phyloP scores from a whole-genome alignment of 2,113 vertebrate species.

The Pantherophis guttatus region DNA sequence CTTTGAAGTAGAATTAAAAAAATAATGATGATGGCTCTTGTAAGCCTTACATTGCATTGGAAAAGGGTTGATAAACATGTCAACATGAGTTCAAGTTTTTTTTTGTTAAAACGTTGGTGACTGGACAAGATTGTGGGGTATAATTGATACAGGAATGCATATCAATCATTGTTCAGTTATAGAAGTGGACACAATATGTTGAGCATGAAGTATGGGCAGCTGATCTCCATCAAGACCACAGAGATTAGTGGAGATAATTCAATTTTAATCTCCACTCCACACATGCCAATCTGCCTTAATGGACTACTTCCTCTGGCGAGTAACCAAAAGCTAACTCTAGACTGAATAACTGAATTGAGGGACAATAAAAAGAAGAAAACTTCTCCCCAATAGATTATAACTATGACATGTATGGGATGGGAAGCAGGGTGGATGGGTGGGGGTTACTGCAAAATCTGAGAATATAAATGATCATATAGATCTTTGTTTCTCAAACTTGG shows the following conservation, averaged over 20 bases:
- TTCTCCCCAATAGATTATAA: neutral
- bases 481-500: neutral
- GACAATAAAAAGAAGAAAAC: neutral
- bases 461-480: too few relatives aligned
- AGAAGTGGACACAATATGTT: neutral
- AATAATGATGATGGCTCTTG: neutral
- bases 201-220: neutral
- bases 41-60: neutral
- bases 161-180: neutral
- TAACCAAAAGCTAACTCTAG: neutral
- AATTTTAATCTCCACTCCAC: neutral
- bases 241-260: neutral
- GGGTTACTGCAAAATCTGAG: neutral
- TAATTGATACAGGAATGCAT: too few relatives aligned
- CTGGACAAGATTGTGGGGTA: neutral
- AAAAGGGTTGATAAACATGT: neutral
- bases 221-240: neutral
- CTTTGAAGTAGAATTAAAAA: neutral
- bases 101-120: neutral
- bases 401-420: neutral
- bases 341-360: neutral
- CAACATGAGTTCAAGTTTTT: neutral
- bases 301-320: neutral
- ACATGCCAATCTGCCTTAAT: neutral
- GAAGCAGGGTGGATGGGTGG: neutral